Evolutionary conservation across 2,888 invertebrate genomes (phyloP), one percentile per base, ranked within the genome.

Genomic region (Balanococcus diminutus): DNA sequence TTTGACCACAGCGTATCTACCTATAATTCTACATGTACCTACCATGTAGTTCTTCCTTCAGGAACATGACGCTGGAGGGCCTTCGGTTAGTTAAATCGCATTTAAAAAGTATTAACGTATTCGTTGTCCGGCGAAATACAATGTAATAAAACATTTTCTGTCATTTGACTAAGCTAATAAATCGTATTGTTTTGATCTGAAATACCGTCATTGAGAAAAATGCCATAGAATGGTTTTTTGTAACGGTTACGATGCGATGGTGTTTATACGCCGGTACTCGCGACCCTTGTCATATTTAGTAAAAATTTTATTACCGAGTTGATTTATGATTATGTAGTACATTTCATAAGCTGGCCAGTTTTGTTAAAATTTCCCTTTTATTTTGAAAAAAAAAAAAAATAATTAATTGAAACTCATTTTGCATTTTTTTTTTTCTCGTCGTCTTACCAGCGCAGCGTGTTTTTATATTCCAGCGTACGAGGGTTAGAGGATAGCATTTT

Each of bases 171-270:
- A 67, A 28, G 67, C 67, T 67, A 67, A 67, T 67, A 67, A 67
- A 67, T 67, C 67, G 67, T 67, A 67, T 67, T 67, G 67, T 67
- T 67, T 67, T 67, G 67, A 67, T 67, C 67, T 67, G 28, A 16
- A 67, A 67, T 28, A 67, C 25, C 67, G 28, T 5, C 67, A 16
- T 67, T 28, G 67, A 28, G 67, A 67, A 56, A 67, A 67, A 67
- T 67, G 28, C 14, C 67, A 28, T 14, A 28, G 67, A 28, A 67
- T 67, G 61, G 67, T 67, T 67, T 67, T 67, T 67, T 67, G 67
- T 67, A 28, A 67, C 25, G 25, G 25, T 11, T 67, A 67, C 67
- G 67, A 46, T 46, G 46, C 67, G 67, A 61, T 61, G 67, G 67
- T 67, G 67, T 67, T 67, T 67, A 67, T 67, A 67, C 28, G 67